These are phyloP conservation scores for Cheirogaleus medius DNA, from an alignment of 2,113 vertebrate species.

Conservation along the genomic window DNA sequence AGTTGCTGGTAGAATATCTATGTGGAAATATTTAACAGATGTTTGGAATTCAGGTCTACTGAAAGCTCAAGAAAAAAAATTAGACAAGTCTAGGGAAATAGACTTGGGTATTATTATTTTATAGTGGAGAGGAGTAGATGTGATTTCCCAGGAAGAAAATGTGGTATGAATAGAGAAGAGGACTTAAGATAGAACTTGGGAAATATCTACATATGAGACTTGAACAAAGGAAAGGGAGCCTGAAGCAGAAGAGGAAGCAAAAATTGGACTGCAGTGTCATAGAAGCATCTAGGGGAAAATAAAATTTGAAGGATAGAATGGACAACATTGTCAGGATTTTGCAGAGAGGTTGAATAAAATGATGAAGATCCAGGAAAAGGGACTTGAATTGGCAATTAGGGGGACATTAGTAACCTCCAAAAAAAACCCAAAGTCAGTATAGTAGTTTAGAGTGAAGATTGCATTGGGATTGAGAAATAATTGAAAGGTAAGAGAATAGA, in stretches of 20 bases:
- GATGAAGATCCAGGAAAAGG: neutral
- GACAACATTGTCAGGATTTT: neutral
- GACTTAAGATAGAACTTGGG: neutral
- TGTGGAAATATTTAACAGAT: neutral
- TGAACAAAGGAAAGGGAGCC: neutral
- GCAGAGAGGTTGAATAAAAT: neutral
- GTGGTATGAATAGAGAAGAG: neutral
- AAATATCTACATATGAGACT: neutral
- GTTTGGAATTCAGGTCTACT: neutral
- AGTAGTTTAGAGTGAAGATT: neutral
- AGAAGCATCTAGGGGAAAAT: neutral
- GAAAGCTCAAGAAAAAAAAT: neutral
- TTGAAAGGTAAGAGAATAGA: constrained; percentile 13
- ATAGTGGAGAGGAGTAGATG: neutral
- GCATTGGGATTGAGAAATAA: neutral
- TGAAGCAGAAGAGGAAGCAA: neutral
- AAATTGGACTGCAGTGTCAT: neutral
- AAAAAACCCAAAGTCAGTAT: neutral
- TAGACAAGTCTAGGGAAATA: neutral
- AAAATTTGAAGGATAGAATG: neutral
- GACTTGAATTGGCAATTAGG: neutral
- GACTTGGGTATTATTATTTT: neutral
- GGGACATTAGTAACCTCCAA: neutral
- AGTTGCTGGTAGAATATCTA: constrained; percentile 6
- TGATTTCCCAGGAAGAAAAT: neutral